Base-by-base conservation (phyloP, 2,797 vertebrate species). In the Remorina albescens region DNA sequence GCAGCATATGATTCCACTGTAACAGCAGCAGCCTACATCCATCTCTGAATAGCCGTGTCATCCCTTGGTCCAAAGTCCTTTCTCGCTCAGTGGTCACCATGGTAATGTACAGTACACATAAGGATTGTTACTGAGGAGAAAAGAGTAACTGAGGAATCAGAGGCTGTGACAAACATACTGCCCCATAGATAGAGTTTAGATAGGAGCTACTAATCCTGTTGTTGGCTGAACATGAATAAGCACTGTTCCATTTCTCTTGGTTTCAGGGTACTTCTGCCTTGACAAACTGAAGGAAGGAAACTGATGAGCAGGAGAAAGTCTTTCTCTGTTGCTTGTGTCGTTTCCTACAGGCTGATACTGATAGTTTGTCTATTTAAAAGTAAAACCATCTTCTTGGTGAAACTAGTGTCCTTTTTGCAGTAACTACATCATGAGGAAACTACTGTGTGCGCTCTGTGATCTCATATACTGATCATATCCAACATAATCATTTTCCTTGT, bases 11-110 rank as follows among this genome's bases (percentile, higher is more conserved):
- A 76, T 44, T 61, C 36, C 42, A 57, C 39, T 25, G 32, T 39
- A 55, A 36, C 67, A 65, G 49, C 67, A 62, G 64, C 70, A 47
- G 71, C 61, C n/a, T 47, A 53, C 42, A 34, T 65, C 26, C 67
- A 49, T 76, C 77, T 81, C 69, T 83, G 76, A 84, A 83, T 78
- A 76, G 42, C 50, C 37, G 61, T 7, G 39, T 78, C 67, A 47
- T 62, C 67, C 67, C 34, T 32, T 10, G 21, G 85, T 85, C 74
- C 83, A 86, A 89, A 87, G 84, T 88, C 73, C 78, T 41, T 15
- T 63, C 61, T 78, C 54, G 49, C 39, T 58, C 63, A 53, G 30
- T 50, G 36, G 83, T 89, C 67, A 18, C 88, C 62, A 90, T 88
- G 82, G 90, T 44, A 60, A 91, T 11, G 6, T 56, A 67, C 28